A percentile compares a stretch with the other conserved stretches of the same genome.
Evolutionary conservation across 2,888 invertebrate species (phyloP).

Genomic region (Eupithecia pulchellata): DNA sequence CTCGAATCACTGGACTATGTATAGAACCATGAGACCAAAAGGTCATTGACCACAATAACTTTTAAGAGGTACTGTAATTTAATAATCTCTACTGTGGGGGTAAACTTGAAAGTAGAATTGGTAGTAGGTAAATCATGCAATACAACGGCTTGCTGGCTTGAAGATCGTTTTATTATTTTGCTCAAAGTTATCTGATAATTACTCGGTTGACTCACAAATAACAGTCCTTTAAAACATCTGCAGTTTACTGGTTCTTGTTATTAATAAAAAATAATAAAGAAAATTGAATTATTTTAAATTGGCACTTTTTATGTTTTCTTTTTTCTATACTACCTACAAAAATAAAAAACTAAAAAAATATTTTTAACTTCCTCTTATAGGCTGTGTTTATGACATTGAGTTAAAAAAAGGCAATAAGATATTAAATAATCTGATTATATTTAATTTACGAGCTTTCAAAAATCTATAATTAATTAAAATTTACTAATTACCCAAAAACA

Average conservation of each 20-base stretch:
- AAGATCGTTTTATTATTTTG: too few species aligned
- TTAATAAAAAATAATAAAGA: too few species aligned
- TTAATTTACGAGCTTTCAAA: neutral
- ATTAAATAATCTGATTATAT: neutral
- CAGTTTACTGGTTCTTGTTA: too few species aligned
- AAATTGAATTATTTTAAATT: too few species aligned
- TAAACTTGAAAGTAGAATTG: neutral
- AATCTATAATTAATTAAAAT: constrained; percentile 4
- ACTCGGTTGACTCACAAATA: too few species aligned
- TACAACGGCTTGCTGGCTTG: neutral
- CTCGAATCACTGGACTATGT: neutral
- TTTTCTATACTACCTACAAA: too few species aligned
- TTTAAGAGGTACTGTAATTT: neutral
- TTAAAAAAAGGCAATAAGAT: neutral
- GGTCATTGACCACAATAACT: neutral
- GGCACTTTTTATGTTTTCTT: too few species aligned
- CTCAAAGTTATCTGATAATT: too few species aligned
- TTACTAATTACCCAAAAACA: constrained; percentile 19
- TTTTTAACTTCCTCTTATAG: too few species aligned
- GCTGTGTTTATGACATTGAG: neutral
- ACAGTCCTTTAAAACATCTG: too few species aligned
- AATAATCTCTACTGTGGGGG: neutral
- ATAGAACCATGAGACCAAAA: neutral
- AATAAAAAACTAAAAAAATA: too few species aligned
- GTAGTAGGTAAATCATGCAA: neutral